phyloP scores from a whole-genome alignment of 2,797 vertebrate species.

The Spea hammondii region DNA sequence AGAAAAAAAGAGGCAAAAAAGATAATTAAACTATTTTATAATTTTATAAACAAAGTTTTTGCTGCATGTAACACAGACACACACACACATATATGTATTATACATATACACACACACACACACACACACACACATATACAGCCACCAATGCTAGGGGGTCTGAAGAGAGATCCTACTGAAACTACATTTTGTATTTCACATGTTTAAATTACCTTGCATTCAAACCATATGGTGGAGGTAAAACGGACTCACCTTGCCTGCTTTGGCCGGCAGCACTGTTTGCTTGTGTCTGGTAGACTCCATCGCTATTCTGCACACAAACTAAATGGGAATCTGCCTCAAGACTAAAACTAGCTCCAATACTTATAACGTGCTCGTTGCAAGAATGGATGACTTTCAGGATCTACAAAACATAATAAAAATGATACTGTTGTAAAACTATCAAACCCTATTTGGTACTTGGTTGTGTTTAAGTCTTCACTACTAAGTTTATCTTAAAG shows the following conservation, averaged over 20 bases:
- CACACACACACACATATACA: no score
- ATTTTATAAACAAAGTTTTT: no score
- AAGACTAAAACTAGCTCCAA: constrained; percentile 83
- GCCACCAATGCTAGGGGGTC: no score
- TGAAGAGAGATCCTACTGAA: no score
- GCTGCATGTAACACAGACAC: no score
- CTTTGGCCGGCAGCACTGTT: constrained; percentile 80
- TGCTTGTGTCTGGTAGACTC: constrained; percentile 86
- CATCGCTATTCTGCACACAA: constrained; percentile 85
- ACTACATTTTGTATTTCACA: no score
- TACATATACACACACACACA: not conserved
- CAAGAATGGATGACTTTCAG: constrained; percentile 85
- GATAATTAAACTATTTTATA: not conserved
- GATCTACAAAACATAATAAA: constrained; percentile 70
- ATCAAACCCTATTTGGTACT: not conserved
- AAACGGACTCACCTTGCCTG: constrained; percentile 75
- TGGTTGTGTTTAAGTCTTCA: no score
- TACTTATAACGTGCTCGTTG: constrained; percentile 91
- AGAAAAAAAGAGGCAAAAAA: not conserved
- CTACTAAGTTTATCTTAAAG: no score
- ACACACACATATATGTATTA: no score
- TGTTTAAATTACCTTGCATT: no score
- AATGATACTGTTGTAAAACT: not conserved
- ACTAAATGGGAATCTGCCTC: constrained; percentile 92
- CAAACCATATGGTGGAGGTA: no score